Conservation (phyloP, 2,797 vertebrate genomes). For the Microcaecilia unicolor region DNA sequence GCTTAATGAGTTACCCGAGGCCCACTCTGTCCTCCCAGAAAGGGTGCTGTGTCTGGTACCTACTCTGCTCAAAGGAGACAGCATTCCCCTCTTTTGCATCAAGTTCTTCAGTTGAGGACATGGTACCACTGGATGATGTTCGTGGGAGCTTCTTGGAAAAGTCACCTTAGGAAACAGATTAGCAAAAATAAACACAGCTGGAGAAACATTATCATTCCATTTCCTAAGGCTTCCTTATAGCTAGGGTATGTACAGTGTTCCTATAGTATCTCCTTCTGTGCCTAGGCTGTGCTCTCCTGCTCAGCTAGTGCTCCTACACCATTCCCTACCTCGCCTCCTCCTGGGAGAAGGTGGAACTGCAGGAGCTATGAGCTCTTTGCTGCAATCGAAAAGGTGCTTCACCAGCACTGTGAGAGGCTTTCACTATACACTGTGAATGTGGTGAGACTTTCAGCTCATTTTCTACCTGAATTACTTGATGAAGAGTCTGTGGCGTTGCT, state of each 20-base stretch:
- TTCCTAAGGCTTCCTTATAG: accelerated
- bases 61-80: conserved; percentile 70
- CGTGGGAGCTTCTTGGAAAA: conserved; percentile 62
- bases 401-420: no score
- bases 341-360: accelerated
- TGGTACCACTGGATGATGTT: conserved; percentile 68
- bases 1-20: accelerated
- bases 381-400: no score
- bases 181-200: no score
- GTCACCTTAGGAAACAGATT: conserved; percentile 52
- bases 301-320: neutral
- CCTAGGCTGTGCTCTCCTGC: neutral
- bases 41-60: neutral
- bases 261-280: accelerated
- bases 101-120: conserved; percentile 73
- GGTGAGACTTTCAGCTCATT: no score
- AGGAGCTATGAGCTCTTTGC: no score
- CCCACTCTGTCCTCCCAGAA: neutral
- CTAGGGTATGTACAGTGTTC: accelerated
- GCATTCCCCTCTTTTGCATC: conserved; percentile 63
- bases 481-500: conserved; percentile 33
- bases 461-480: no score
- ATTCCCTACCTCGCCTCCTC: neutral
- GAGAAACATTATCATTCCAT: accelerated
- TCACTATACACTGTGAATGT: no score